Base-by-base conservation (phyloP, 2,797 vertebrate species). In the Mallotus villosus region DNA sequence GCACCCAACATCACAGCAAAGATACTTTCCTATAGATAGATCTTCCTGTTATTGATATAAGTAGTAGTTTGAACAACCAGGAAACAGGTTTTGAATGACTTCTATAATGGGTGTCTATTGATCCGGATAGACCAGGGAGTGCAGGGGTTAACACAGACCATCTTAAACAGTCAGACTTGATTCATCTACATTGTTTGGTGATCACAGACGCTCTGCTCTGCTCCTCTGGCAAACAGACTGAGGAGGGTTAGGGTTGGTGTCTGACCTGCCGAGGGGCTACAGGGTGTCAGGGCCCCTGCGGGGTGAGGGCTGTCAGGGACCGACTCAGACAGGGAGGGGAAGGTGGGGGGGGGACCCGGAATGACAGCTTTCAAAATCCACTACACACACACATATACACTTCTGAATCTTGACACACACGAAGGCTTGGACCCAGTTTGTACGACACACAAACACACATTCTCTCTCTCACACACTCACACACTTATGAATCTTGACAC, bases 1-100 rank as follows among this genome's bases (percentile, higher is more conserved):
- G 76, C 76, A 51, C 76, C 78, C 79, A 77, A 71, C 73, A 71
- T 69, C 75, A 71, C 34, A 67, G 71, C 72, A 78, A 69, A 79
- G 51, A 41, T 24, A 63, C 22, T 27, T 32, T 63, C 73, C 66
- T 67, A 29, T 29, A 29, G 27, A 29, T 29, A 29, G 27, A 29
- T 63, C 67, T 78, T 80, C 84, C 27, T 71, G 69, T 63, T 82
- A 84, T 80, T 72, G 78, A 76, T 63, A 61, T 3, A 11, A 7
- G 21, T 65, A 16, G 63, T 25, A 49, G 49, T 65, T 25, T 65
- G 32, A 62, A 29, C 3, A 49, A 49, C 9, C 46, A 64, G 77
- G 75, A 85, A 77, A 81, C 70, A 75, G 73, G 74, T 73, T 81
- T 53, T 67, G 70, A 55, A 9, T 71, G 46, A 71, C 67, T 78